Conservation (phyloP, 2,888 invertebrate species). For the Schizaphis graminum region DNA sequence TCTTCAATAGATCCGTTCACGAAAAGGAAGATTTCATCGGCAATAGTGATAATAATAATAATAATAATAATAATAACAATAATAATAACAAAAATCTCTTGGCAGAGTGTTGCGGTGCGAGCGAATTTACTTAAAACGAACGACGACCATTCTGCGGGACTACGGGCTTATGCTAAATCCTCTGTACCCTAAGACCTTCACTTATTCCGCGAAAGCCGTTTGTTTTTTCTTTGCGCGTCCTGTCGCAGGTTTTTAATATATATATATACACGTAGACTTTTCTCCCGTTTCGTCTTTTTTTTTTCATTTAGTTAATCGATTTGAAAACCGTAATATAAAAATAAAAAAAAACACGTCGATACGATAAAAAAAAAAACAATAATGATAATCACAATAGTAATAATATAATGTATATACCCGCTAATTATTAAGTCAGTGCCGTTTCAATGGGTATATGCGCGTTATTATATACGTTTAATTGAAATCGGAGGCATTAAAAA, state of each 20-base stretch:
- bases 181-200: slow-evolving; percentile 58
- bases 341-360: slow-evolving; percentile 47
- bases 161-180: slow-evolving; percentile 60
- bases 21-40: not conserved
- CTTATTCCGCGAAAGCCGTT: slow-evolving; percentile 55
- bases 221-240: slow-evolving; percentile 13
- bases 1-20: slow-evolving; percentile 1
- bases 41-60: slow-evolving; percentile 13
- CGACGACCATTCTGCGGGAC: slow-evolving; percentile 61
- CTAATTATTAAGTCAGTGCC: slow-evolving; percentile 64
- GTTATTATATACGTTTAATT: slow-evolving; percentile 46
- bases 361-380: slow-evolving; percentile 31
- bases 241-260: slow-evolving; percentile 30
- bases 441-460: slow-evolving; percentile 18
- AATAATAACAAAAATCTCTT: slow-evolving; percentile 59
- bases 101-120: slow-evolving; percentile 56
- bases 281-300: not conserved
- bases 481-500: slow-evolving; percentile 51
- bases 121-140: slow-evolving; percentile 65
- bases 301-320: slow-evolving; percentile 65
- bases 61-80: slow-evolving; percentile 34
- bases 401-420: slow-evolving; percentile 14
- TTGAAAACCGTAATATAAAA: slow-evolving; percentile 36
- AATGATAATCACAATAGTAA: slow-evolving; percentile 32
- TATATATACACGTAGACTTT: not conserved